Evolutionary conservation across 30 jellyfish, hydroid and myxozoan species (phyloP).

Genomic region (Nemopilema nomurai): DNA sequence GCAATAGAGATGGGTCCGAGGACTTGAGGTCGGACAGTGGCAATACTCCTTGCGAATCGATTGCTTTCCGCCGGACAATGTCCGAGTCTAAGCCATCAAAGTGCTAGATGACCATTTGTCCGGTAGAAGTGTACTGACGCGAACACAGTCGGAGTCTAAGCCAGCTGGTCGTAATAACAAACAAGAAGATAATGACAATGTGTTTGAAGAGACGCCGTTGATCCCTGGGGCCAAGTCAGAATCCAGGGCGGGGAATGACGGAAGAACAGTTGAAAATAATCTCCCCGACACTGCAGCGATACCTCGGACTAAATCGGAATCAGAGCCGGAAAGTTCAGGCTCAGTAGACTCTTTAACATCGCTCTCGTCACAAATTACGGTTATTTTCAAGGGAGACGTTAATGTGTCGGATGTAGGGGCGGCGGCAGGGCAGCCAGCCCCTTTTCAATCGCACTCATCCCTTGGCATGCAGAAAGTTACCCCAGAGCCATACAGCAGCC

Average conservation of each 20-base stretch:
- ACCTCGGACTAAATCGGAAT: slow-evolving; percentile 50
- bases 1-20: not conserved
- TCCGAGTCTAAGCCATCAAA: not conserved
- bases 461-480: slow-evolving; percentile 18
- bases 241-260: not conserved
- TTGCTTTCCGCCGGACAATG: not conserved
- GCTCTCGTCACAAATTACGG: slow-evolving; percentile 48
- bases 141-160: not conserved
- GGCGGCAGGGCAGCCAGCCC: slow-evolving; percentile 7
- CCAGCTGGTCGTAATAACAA: not conserved
- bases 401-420: not conserved
- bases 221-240: not conserved
- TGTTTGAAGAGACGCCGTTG: not conserved
- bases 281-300: not conserved
- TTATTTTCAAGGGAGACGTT: slow-evolving; percentile 32
- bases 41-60: not conserved
- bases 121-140: not conserved
- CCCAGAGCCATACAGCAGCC: slow-evolving; percentile 79
- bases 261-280: not conserved
- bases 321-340: slow-evolving; percentile 70
- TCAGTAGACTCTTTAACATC: slow-evolving; percentile 60
- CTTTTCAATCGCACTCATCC: slow-evolving; percentile 39
- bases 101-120: not conserved
- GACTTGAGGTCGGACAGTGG: not conserved
- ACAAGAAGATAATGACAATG: not conserved